Evolutionary conservation across 2,888 invertebrate genomes (phyloP).

Genomic region (Callimorpha dominula): DNA sequence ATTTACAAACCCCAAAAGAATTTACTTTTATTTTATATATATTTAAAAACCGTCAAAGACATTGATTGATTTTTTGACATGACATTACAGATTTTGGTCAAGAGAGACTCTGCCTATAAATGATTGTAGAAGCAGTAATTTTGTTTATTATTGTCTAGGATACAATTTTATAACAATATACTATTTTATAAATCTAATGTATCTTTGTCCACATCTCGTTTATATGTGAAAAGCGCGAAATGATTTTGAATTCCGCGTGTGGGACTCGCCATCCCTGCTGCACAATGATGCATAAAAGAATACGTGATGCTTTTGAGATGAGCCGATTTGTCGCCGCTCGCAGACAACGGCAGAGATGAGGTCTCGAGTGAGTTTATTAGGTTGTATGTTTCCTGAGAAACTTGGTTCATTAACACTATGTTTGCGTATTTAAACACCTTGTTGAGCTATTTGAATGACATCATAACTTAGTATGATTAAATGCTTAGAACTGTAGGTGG

Average conservation of each 20-base stretch:
- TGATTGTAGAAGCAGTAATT: no score
- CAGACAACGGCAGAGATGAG: constrained; percentile 28
- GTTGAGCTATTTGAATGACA: background rate
- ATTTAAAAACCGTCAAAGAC: no score
- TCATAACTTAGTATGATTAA: background rate
- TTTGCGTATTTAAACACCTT: constrained; percentile 11
- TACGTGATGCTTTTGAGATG: constrained; percentile 67
- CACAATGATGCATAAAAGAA: constrained; percentile 62
- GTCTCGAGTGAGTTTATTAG: constrained; percentile 24
- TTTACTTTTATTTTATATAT: no score
- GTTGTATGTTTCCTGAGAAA: constrained; percentile 23
- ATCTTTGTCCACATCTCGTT: constrained; percentile 15
- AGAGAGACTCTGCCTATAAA: no score
- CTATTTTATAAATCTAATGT: background rate
- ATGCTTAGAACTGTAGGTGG: background rate
- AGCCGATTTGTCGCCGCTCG: constrained; percentile 61
- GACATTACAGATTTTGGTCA: no score
- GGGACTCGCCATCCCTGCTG: constrained; percentile 61
- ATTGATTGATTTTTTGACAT: no score
- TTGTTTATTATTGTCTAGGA: no score
- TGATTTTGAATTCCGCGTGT: constrained; percentile 51
- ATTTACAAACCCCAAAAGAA: no score
- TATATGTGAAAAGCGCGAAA: constrained; percentile 50
- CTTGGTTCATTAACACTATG: constrained; percentile 10
- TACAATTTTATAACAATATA: no score